phyloP scores from a whole-genome alignment of 2,797 vertebrate species.

The Sebastes goodei region DNA sequence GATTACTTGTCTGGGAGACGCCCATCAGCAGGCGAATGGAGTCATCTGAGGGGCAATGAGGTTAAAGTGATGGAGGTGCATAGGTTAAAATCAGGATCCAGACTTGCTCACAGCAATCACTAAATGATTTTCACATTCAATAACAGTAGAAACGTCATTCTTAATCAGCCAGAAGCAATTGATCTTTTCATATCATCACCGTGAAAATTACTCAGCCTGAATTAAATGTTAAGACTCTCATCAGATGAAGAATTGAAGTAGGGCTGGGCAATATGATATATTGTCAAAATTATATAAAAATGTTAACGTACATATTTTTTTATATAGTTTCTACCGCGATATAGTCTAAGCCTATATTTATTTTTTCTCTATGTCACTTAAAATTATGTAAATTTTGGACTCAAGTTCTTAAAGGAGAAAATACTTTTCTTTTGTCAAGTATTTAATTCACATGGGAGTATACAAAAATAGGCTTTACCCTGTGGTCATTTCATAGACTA shows the following conservation, averaged over 20 bases:
- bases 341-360: no score
- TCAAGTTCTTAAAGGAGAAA: no score
- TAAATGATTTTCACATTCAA: not conserved
- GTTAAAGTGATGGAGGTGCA: slow-evolving; percentile 41
- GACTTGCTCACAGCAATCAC: not conserved
- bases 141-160: not conserved
- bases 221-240: not conserved
- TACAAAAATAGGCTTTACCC: no score
- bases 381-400: no score
- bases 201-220: not conserved
- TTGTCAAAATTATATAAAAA: no score
- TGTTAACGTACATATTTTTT: no score
- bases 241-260: not conserved
- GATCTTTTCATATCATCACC: not conserved
- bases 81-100: slow-evolving; percentile 9
- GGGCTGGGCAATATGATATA: no score
- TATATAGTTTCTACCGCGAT: no score
- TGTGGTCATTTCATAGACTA: no score
- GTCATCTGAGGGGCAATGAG: slow-evolving; percentile 39
- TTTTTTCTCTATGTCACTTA: no score
- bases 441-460: no score
- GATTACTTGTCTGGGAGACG: slow-evolving; percentile 53
- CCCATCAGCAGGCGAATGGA: slow-evolving; percentile 48
- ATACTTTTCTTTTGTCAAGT: no score
- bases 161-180: not conserved